These are phyloP conservation scores for Pollenia angustigena DNA, from an alignment of 2,888 invertebrate genomes.

Conservation along the genomic window DNA sequence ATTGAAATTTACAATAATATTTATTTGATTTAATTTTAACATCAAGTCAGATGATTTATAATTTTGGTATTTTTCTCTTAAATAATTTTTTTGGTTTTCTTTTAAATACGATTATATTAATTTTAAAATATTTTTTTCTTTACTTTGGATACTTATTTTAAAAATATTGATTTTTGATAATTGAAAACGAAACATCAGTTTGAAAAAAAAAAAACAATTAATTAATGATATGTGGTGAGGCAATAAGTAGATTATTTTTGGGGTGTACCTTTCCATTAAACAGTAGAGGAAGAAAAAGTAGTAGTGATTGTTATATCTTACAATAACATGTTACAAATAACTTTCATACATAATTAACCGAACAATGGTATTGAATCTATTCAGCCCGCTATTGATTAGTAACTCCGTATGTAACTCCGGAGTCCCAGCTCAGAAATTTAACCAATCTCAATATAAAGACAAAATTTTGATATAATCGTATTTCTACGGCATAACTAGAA, in stretches of 20 bases:
- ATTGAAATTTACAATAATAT: slow-evolving; percentile 13
- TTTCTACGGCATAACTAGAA: too few species aligned
- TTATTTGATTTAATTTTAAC: slow-evolving; percentile 1
- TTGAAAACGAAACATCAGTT: not conserved
- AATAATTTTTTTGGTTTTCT: slow-evolving; percentile 7
- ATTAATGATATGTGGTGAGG: not conserved
- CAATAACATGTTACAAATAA: too few species aligned
- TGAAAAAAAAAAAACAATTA: too few species aligned
- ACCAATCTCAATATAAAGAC: too few species aligned
- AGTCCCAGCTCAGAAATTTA: too few species aligned
- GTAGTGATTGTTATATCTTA: not conserved
- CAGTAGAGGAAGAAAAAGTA: not conserved
- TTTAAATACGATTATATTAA: not conserved
- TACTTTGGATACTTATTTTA: slow-evolving; percentile 1
- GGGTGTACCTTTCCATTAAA: too few species aligned
- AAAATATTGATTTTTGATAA: slow-evolving; percentile 19
- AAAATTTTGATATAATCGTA: too few species aligned
- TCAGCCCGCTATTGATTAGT: too few species aligned
- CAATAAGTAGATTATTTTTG: too few species aligned
- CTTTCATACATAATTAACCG: too few species aligned
- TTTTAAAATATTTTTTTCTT: not conserved
- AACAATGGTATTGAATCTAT: too few species aligned
- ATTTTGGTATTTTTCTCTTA: slow-evolving; percentile 35
- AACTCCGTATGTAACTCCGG: too few species aligned
- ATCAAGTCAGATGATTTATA: slow-evolving; percentile 61